phyloP scores from a whole-genome alignment of 2,113 vertebrate species.

The Microcebus jonahi region DNA sequence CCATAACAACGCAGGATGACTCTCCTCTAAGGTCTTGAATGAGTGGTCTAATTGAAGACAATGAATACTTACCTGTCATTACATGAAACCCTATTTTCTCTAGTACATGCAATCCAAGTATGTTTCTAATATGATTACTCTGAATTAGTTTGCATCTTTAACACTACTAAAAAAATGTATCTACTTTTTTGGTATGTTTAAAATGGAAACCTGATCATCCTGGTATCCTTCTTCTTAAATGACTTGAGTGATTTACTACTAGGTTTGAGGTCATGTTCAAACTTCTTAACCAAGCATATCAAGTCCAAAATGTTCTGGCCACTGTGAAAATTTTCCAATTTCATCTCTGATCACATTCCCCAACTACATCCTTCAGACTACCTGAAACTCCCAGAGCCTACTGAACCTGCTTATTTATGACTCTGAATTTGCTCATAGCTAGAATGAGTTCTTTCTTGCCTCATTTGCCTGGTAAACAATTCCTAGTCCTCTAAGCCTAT shows the following conservation, averaged over 20 bases:
- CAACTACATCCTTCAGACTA: neutral
- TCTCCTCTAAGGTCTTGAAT: slow-evolving; percentile 16
- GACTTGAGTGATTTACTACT: neutral
- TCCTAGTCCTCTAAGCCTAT: neutral
- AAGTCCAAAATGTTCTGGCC: neutral
- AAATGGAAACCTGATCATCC: slow-evolving; percentile 2
- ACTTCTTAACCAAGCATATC: neutral
- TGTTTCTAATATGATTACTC: slow-evolving; percentile 36
- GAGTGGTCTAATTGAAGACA: neutral
- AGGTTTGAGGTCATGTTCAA: neutral
- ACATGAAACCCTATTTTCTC: slow-evolving; percentile 24
- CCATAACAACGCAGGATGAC: neutral
- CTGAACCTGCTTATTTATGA: neutral
- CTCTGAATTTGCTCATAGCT: neutral
- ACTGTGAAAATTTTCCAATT: neutral
- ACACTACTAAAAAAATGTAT: neutral
- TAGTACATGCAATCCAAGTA: slow-evolving; percentile 7
- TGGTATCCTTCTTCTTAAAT: neutral
- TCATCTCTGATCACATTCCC: neutral
- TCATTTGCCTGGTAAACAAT: neutral
- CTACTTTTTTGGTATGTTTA: neutral
- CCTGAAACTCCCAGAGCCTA: neutral
- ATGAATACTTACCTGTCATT: neutral
- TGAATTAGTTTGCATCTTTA: slow-evolving; percentile 26
- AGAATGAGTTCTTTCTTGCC: neutral